Evolutionary conservation across 2,113 vertebrate species (phyloP), one percentile per base, ranked within the genome.

Genomic region (Microtus pennsylvanicus): DNA sequence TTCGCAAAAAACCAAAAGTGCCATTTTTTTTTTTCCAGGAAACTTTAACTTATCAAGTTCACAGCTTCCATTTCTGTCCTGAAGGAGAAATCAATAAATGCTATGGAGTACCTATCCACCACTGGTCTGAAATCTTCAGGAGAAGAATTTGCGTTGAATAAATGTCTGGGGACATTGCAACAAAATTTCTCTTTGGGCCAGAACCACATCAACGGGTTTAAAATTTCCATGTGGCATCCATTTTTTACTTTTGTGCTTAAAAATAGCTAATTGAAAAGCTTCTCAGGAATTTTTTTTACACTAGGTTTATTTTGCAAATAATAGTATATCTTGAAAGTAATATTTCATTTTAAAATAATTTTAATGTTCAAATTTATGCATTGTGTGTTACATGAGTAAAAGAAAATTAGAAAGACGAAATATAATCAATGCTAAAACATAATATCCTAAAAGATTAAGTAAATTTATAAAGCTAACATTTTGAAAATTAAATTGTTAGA

Each of bases 161-260:
- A 90, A 24, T 38, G 33, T 72, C 47, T 65, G 9, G 45, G 89
- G 14, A 72, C 65, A 70, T 55, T 85, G 22, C 69, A 95, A 87
- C 69, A 95, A 91, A 94, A 89, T 38, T 65, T 89, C 50, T 93
- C 92, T 95, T 88, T 61, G 74, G 50, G 35, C 10, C 38, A 61
- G 87, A 90, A 63, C 92, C 21, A 88, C 5, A 94, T 83, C 30
- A 83, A 16, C 61, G 65, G 78, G 50, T 82, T 87, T 90, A 95
- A 94, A 91, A 83, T 87, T 69, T 38, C 55, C 65, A 42, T 93
- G 33, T 45, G 70, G 14, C 14, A 89, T 6, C 30, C 93, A 55
- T 87, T 95, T 96, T 95, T 94, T 94, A 92, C n/a, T 92, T 94
- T 87, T 82, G 72, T 87, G 13, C 7, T 70, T 93, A 94, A 94